Conservation (phyloP, 2,888 invertebrate species). For the Limnephilus rhombicus region DNA sequence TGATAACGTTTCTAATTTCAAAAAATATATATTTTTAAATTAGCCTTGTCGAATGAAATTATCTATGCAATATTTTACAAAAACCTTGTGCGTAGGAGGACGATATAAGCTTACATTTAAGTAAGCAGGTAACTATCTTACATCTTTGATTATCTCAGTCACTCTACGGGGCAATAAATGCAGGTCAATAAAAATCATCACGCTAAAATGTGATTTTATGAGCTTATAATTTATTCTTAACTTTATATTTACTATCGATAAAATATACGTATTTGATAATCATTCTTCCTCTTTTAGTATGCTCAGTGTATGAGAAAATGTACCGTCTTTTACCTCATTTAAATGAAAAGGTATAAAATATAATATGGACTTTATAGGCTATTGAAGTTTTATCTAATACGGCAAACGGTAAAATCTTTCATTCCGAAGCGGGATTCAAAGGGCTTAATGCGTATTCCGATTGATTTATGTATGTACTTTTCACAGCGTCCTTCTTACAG, state of each 20-base stretch:
- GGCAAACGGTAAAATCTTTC: neutral
- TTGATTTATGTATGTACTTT: constrained; percentile 48
- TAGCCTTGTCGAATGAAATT: neutral
- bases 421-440: neutral
- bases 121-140: neutral
- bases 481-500: neutral
- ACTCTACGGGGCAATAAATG: no score
- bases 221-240: neutral
- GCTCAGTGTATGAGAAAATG: neutral
- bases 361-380: neutral
- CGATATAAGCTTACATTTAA: neutral
- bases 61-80: neutral
- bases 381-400: neutral
- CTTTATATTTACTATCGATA: neutral
- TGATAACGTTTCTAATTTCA: neutral
- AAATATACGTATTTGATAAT: neutral
- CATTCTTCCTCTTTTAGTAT: neutral
- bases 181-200: neutral
- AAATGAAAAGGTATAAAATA: neutral
- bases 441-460: constrained; percentile 8
- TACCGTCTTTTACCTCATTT: neutral
- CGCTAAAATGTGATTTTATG: neutral
- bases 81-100: neutral
- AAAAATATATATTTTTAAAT: neutral
- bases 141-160: no score